Percentiles rank a stretch among this genome's conserved stretches.
Conservation (phyloP, 2,888 invertebrate species). For the Euphydryas editha region DNA sequence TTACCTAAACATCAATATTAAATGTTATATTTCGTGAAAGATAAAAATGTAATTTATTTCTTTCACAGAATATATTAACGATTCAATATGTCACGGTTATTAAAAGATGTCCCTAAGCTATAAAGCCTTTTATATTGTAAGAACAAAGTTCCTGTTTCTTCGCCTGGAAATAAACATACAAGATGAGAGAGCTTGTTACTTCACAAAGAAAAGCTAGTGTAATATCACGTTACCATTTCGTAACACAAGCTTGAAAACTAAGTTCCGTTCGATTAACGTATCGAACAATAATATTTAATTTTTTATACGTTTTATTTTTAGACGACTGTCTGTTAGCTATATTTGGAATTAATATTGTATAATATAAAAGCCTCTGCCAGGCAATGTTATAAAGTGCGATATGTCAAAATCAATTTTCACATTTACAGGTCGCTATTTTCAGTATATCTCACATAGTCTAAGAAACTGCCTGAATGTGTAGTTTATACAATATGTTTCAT, state of each 20-base stretch:
- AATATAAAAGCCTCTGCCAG: conserved; percentile 61
- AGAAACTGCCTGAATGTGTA: conserved; percentile 37
- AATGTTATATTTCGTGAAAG: not conserved
- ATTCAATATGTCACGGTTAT: not conserved
- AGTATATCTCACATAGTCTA: conserved; percentile 55
- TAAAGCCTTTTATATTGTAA: conserved; percentile 5
- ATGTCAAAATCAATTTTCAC: conserved; percentile 80
- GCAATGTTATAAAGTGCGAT: conserved; percentile 63
- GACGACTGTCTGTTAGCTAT: conserved; percentile 44
- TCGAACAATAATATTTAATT: not conserved
- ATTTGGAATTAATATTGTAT: conserved; percentile 68
- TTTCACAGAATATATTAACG: not conserved
- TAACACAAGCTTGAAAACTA: not conserved
- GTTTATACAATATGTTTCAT: too few species aligned
- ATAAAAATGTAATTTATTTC: not conserved
- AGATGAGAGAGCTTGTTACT: not conserved
- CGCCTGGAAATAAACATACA: not conserved
- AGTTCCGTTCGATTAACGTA: not conserved
- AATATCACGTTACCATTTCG: not conserved
- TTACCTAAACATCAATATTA: not conserved
- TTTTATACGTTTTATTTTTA: conserved; percentile 41
- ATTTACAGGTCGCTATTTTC: conserved; percentile 76
- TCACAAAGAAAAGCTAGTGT: not conserved
- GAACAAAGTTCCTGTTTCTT: not conserved
- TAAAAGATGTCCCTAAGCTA: not conserved